phyloP scores from a whole-genome alignment of 2,888 invertebrate genomes.

The Stenoptilia bipunctidactyla region DNA sequence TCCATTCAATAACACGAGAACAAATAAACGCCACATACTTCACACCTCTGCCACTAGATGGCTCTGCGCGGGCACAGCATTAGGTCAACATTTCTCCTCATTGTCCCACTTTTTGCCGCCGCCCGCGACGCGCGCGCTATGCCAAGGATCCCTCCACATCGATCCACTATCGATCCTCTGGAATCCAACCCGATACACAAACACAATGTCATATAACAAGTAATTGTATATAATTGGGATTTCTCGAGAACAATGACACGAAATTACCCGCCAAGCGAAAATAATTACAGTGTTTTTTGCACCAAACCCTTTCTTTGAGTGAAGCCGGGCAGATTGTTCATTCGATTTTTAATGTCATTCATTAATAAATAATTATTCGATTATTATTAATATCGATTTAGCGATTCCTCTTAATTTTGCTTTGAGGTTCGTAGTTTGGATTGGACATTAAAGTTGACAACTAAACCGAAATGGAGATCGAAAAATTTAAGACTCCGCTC shows the following conservation, averaged over 20 bases:
- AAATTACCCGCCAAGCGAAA: conserved; percentile 62
- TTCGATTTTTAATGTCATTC: conserved; percentile 23
- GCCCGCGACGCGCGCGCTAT: conserved; percentile 35
- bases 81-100: conserved; percentile 34
- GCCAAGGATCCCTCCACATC: conserved; percentile 42
- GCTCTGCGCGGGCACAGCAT: conserved; percentile 20
- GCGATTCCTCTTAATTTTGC: not conserved
- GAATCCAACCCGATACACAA: conserved; percentile 25
- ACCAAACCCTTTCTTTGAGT: conserved; percentile 42
- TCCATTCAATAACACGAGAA: not conserved
- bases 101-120: conserved; percentile 49
- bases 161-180: conserved; percentile 54
- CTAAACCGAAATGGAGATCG: no score
- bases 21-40: conserved; percentile 25
- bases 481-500: no score
- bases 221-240: conserved; percentile 70
- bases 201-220: conserved; percentile 64
- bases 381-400: conserved; percentile 13
- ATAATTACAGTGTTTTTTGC: conserved; percentile 59
- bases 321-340: conserved; percentile 40
- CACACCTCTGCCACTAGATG: conserved; percentile 36
- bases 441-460: no score
- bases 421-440: no score
- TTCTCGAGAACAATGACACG: conserved; percentile 66
- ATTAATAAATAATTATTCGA: conserved; percentile 14